A percentile compares a stretch with the other conserved stretches of the same genome.
phyloP scores from a whole-genome alignment of 2,113 vertebrate species.

The Poicephalus gulielmi region DNA sequence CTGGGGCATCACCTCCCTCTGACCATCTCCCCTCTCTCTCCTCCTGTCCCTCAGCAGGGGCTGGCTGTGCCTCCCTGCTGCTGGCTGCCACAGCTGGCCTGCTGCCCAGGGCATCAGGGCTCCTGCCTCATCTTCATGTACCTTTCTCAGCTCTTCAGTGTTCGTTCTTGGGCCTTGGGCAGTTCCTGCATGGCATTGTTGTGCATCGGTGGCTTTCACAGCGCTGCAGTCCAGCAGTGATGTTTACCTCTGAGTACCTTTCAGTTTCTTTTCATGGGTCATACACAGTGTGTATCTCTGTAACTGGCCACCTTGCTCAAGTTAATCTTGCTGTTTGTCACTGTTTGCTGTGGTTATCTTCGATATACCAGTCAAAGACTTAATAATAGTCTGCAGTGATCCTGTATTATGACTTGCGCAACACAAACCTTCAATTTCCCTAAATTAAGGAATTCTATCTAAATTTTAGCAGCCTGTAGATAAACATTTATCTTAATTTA shows the following conservation, averaged over 20 bases:
- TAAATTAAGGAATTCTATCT: not conserved
- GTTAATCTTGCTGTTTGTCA: not conserved
- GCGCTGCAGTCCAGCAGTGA: not conserved
- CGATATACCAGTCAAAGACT: not conserved
- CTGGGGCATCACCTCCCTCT: not conserved
- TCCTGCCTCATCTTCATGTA: not conserved
- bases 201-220: not conserved
- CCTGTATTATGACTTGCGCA: not conserved
- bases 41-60: not conserved
- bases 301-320: not conserved
- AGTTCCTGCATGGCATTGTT: rapidly evolving
- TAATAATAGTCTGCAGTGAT: not conserved
- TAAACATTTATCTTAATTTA: conserved; percentile 3
- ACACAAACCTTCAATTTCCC: not conserved
- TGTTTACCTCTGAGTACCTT: not conserved
- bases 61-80: not conserved
- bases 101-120: not conserved
- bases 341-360: not conserved
- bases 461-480: not conserved
- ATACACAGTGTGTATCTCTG: not conserved
- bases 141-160: not conserved
- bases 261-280: not conserved
- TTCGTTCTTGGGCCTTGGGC: not conserved
- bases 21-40: not conserved
- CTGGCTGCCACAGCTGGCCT: not conserved